Conservation (phyloP, 2,888 invertebrate genomes). For the Slavum lentiscoides region DNA sequence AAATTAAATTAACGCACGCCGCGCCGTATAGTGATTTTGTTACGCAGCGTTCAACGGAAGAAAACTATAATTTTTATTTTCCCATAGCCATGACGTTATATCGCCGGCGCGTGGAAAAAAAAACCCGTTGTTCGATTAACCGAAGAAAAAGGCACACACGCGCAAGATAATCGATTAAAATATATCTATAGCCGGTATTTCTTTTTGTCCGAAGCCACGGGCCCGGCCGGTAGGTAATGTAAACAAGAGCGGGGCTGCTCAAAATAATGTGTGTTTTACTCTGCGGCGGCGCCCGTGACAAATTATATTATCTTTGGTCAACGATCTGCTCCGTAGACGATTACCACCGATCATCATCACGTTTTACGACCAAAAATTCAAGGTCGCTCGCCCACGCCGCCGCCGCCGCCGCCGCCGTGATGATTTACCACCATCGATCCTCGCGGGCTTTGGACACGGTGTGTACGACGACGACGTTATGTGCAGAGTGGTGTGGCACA, state of each 20-base stretch:
- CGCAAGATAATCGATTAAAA: slow-evolving; percentile 50
- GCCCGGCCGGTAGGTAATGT: slow-evolving; percentile 9
- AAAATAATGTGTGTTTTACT: slow-evolving; percentile 42
- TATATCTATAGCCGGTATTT: slow-evolving; percentile 10
- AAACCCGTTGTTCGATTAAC: slow-evolving; percentile 7
- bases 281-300: slow-evolving; percentile 40
- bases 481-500: too few species aligned
- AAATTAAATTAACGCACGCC: too few species aligned
- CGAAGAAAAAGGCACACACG: not conserved
- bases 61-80: not conserved
- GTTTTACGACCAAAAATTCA: slow-evolving; percentile 51
- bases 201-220: slow-evolving; percentile 27
- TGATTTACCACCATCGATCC: slow-evolving; percentile 35
- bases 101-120: not conserved
- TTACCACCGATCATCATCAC: slow-evolving; percentile 38
- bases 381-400: slow-evolving; percentile 51
- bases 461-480: not conserved
- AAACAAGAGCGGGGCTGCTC: slow-evolving; percentile 32
- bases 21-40: too few species aligned
- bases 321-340: slow-evolving; percentile 43
- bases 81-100: slow-evolving; percentile 3
- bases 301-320: slow-evolving; percentile 53
- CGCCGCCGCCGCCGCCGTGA: slow-evolving; percentile 35
- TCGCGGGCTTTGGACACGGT: slow-evolving; percentile 43
- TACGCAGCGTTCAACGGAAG: not conserved